Percentiles rank a stretch among this genome's conserved stretches.
Evolutionary conservation across 2,113 vertebrate genomes (phyloP).

Genomic region (Tricholaema leucomelas): DNA sequence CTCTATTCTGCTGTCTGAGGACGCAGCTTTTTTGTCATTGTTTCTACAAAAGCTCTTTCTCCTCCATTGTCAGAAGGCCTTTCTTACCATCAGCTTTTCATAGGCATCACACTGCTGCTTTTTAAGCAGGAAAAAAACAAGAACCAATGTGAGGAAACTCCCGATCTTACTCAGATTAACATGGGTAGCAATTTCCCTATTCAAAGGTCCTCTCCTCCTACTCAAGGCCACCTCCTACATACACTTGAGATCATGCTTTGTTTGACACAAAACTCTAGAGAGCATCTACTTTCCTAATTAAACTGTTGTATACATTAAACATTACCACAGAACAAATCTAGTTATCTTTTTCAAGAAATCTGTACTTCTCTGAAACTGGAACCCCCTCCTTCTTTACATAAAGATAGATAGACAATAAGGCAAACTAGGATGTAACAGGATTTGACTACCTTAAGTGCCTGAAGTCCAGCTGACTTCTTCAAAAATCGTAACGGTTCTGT

Average conservation of each 20-base stretch:
- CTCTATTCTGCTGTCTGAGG: neutral
- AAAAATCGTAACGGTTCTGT: neutral
- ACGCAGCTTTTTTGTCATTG: neutral
- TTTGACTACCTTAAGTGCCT: neutral
- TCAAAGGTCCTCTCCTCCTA: neutral
- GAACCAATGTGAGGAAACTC: neutral
- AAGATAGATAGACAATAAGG: accelerated
- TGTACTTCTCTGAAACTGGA: neutral
- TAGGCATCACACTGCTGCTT: neutral
- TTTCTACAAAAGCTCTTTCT: neutral
- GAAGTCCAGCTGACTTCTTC: neutral
- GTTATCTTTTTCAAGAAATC: neutral
- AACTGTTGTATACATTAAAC: neutral
- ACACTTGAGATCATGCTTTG: neutral
- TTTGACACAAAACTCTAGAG: neutral
- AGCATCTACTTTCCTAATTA: neutral
- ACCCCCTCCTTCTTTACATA: neutral
- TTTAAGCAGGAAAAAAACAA: neutral
- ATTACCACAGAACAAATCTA: neutral
- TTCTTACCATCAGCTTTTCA: neutral
- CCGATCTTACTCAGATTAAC: neutral
- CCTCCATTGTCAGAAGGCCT: neutral
- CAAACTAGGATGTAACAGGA: neutral
- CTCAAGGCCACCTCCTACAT: neutral
- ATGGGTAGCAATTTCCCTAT: neutral